phyloP scores from a whole-genome alignment of 2,797 vertebrate genomes.

The Coregonus sp. region DNA sequence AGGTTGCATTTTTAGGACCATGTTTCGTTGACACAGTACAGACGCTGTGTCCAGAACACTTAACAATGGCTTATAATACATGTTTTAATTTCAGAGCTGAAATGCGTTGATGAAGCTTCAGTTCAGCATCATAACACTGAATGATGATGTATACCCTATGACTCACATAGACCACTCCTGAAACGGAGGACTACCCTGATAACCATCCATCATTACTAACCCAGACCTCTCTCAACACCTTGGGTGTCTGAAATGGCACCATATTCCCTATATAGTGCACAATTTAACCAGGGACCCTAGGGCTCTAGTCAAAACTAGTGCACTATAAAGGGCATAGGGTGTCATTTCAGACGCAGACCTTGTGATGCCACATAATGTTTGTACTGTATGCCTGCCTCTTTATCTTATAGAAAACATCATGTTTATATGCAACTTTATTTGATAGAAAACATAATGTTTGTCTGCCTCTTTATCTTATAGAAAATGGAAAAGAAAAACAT shows the following conservation, averaged over 20 bases:
- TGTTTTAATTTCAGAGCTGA: neutral
- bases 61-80: neutral
- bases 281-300: neutral
- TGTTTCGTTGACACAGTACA: neutral
- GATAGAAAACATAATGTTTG: neutral
- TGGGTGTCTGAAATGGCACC: neutral
- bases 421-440: no score
- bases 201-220: constrained; percentile 20
- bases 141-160: neutral
- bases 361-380: neutral
- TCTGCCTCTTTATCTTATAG: neutral
- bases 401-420: no score
- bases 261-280: neutral
- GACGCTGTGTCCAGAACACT: neutral
- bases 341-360: neutral
- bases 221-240: constrained; percentile 10
- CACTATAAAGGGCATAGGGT: neutral
- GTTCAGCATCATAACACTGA: neutral
- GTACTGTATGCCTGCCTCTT: no score
- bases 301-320: neutral
- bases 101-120: neutral
- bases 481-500: constrained; percentile 8
- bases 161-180: constrained; percentile 14
- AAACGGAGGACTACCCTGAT: constrained; percentile 1
- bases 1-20: no score